Evolutionary conservation across 2,888 invertebrate genomes (phyloP).

Genomic region (Antitype chi): DNA sequence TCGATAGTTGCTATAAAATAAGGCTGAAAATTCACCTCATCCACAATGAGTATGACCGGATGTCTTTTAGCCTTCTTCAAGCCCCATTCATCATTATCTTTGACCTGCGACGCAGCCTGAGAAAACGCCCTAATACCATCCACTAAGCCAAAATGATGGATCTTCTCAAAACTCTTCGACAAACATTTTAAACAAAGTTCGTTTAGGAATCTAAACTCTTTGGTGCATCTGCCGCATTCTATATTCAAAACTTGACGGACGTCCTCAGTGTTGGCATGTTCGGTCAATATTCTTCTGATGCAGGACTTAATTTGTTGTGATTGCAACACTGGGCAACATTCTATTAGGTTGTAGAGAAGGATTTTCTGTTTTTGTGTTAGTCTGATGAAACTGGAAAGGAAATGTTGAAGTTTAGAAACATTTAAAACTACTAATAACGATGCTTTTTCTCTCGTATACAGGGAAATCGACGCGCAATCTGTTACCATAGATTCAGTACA

Average conservation of each 20-base stretch:
- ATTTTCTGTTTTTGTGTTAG: conserved; percentile 81
- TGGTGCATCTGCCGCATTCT: conserved; percentile 75
- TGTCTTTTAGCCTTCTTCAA: conserved; percentile 88
- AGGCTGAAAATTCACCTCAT: conserved; percentile 88
- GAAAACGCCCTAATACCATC: conserved; percentile 86
- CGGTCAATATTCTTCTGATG: conserved; percentile 82
- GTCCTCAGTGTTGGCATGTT: conserved; percentile 80
- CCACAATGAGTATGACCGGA: conserved; percentile 92
- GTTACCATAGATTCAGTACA: too few relatives aligned
- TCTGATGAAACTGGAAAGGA: conserved; percentile 78
- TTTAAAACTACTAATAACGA: neutral
- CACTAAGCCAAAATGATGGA: conserved; percentile 81
- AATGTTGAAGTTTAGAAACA: neutral
- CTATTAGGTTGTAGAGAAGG: conserved; percentile 85
- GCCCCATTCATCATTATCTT: conserved; percentile 80
- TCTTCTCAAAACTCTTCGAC: conserved; percentile 78
- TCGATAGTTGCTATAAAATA: neutral
- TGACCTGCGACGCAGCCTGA: conserved; percentile 80
- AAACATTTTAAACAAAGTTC: conserved; percentile 84
- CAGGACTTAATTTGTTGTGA: conserved; percentile 82
- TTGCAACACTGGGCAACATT: conserved; percentile 75
- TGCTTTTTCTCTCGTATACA: too few relatives aligned
- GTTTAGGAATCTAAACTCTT: conserved; percentile 76
- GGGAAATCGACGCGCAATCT: too few relatives aligned
- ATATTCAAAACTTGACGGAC: conserved; percentile 71